Evolutionary conservation across 2,113 vertebrate species (phyloP).

Genomic region (Vidua chalybeata): DNA sequence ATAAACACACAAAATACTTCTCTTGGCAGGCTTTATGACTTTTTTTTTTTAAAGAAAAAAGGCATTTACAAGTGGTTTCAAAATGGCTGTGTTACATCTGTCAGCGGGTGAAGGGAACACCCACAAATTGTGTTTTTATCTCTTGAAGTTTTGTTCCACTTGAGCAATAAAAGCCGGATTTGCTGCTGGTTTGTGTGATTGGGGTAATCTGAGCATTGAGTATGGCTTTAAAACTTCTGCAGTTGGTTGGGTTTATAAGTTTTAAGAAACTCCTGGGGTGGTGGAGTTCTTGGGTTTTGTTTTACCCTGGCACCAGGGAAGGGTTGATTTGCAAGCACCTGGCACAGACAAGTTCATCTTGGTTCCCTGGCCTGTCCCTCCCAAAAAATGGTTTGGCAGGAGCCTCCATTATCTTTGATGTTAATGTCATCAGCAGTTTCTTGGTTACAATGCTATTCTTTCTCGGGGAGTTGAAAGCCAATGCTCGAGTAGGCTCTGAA

Average conservation of each 20-base stretch:
- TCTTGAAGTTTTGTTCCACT: constrained; percentile 72
- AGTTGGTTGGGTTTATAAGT: constrained; percentile 34
- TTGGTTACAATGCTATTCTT: constrained; percentile 18
- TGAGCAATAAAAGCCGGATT: constrained; percentile 67
- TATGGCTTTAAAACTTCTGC: constrained; percentile 47
- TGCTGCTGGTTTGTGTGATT: constrained; percentile 51
- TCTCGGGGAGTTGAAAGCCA: constrained; percentile 23
- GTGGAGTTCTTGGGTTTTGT: background rate
- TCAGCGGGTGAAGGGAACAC: constrained; percentile 72
- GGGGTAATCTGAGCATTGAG: constrained; percentile 22
- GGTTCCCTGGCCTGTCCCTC: constrained; percentile 18
- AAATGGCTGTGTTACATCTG: constrained; percentile 74
- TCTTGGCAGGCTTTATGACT: constrained; percentile 59
- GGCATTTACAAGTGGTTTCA: constrained; percentile 73
- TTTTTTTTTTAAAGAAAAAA: background rate
- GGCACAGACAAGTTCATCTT: constrained; percentile 42
- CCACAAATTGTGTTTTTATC: constrained; percentile 74
- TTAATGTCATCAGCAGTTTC: constrained; percentile 53
- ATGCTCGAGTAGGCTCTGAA: background rate
- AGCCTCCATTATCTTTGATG: constrained; percentile 46
- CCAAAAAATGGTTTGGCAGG: constrained; percentile 43
- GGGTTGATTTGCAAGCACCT: constrained; percentile 49
- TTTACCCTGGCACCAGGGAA: background rate
- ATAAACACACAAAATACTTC: constrained; percentile 61
- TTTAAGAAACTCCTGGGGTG: constrained; percentile 53